These are phyloP conservation scores for Musca domestica DNA, from an alignment of 1,140 invertebrate species.

Conservation along the genomic window DNA sequence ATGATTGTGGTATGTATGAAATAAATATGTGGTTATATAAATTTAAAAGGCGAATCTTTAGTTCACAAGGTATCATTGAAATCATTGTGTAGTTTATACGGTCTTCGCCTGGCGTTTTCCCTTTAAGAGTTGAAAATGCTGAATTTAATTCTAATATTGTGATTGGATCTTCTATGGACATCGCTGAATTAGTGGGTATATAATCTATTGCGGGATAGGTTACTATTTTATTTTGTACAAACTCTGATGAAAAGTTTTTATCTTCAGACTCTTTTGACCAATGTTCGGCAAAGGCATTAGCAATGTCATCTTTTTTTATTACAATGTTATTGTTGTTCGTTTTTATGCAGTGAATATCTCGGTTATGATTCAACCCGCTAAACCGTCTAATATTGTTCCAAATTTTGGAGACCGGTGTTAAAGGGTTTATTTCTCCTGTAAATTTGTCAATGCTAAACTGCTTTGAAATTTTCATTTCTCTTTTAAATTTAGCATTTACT, in stretches of 20 bases:
- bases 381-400: too few species aligned
- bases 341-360: slow-evolving; percentile 16
- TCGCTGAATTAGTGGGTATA: neutral
- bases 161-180: neutral
- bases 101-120: neutral
- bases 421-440: neutral
- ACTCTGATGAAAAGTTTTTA: neutral
- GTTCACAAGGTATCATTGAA: too few species aligned
- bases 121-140: neutral
- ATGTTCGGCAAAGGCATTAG: neutral
- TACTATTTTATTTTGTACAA: neutral
- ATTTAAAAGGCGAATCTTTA: too few species aligned
- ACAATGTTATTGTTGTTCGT: neutral
- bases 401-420: too few species aligned
- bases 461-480: slow-evolving; percentile 4
- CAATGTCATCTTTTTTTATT: neutral
- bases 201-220: too few species aligned
- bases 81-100: slow-evolving; percentile 25
- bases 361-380: too few species aligned
- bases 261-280: slow-evolving; percentile 13
- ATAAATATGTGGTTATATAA: too few species aligned
- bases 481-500: neutral
- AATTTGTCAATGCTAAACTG: neutral
- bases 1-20: too few species aligned
- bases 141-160: neutral